These are phyloP conservation scores for Agrilus mali DNA, from an alignment of 2,888 invertebrate genomes.

Conservation along the genomic window DNA sequence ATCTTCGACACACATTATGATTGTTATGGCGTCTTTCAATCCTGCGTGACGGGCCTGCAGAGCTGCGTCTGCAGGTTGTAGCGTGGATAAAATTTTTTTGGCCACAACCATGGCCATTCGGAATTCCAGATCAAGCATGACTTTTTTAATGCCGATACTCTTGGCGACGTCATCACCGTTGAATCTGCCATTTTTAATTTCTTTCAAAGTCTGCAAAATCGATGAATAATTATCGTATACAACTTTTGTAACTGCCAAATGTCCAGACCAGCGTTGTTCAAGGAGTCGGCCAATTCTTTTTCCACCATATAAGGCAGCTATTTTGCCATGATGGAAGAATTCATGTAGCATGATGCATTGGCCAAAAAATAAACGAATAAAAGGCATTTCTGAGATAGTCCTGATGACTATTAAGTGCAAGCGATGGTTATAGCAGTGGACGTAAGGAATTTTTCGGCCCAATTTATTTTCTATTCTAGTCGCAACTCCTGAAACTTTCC, in stretches of 20 bases:
- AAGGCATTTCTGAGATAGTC: slow-evolving; percentile 4
- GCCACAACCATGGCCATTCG: no score
- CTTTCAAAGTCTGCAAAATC: slow-evolving; percentile 10
- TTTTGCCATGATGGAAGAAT: slow-evolving; percentile 4
- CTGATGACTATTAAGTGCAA: slow-evolving; percentile 3
- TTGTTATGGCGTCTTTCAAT: slow-evolving; percentile 11
- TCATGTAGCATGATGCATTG: slow-evolving; percentile 5
- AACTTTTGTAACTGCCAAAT: slow-evolving; percentile 9
- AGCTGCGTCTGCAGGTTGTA: slow-evolving; percentile 9
- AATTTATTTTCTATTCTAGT: slow-evolving; percentile 5
- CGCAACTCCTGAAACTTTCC: slow-evolving; percentile 1
- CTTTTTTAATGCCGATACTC: slow-evolving; percentile 9
- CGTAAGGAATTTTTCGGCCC: slow-evolving; percentile 5
- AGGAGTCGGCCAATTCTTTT: slow-evolving; percentile 6
- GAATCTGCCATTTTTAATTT: slow-evolving; percentile 10
- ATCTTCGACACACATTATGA: slow-evolving; percentile 9
- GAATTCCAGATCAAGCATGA: no score
- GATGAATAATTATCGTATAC: slow-evolving; percentile 8
- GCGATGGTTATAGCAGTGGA: slow-evolving; percentile 4
- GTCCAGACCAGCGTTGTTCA: slow-evolving; percentile 7
- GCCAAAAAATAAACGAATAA: slow-evolving; percentile 6
- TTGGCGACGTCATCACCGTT: slow-evolving; percentile 11
- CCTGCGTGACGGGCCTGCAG: slow-evolving; percentile 10
- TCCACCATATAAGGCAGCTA: slow-evolving; percentile 6
- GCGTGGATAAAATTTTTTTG: slow-evolving; percentile 7